phyloP scores from a whole-genome alignment of 2,797 vertebrate species.

The Pelobates cultripes region DNA sequence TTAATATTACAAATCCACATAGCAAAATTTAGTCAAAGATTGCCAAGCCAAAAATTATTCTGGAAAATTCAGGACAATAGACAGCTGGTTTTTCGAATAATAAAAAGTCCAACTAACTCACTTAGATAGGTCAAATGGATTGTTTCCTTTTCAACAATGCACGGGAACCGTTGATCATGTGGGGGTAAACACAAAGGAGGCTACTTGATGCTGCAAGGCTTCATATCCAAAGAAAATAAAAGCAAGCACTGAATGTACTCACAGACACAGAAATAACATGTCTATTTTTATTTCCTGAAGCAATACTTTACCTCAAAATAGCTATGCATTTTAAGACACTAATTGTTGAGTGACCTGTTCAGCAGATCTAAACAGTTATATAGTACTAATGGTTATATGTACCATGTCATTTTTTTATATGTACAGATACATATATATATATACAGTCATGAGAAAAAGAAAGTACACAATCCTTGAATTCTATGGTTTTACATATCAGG shows the following conservation, averaged over 20 bases:
- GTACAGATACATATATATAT: too few species aligned
- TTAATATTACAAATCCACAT: background rate
- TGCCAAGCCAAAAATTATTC: background rate
- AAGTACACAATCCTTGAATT: too few species aligned
- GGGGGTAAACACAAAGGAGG: background rate
- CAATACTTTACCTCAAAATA: background rate
- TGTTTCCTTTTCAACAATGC: background rate
- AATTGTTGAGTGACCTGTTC: background rate
- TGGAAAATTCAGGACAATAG: too few species aligned
- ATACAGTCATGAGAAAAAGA: too few species aligned
- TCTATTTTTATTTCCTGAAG: background rate
- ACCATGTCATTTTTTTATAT: too few species aligned
- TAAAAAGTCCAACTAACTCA: too few species aligned
- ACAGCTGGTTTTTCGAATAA: too few species aligned
- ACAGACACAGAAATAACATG: constrained; percentile 25
- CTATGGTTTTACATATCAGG: too few species aligned
- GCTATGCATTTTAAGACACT: background rate
- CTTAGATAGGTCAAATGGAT: too few species aligned
- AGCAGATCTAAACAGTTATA: background rate
- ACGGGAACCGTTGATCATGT: background rate
- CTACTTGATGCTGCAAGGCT: background rate
- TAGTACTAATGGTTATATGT: too few species aligned
- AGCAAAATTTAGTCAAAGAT: too few species aligned
- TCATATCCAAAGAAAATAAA: background rate
- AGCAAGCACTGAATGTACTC: constrained; percentile 3